phyloP scores from a whole-genome alignment of 2,797 vertebrate species.

The Antennarius maculatus region DNA sequence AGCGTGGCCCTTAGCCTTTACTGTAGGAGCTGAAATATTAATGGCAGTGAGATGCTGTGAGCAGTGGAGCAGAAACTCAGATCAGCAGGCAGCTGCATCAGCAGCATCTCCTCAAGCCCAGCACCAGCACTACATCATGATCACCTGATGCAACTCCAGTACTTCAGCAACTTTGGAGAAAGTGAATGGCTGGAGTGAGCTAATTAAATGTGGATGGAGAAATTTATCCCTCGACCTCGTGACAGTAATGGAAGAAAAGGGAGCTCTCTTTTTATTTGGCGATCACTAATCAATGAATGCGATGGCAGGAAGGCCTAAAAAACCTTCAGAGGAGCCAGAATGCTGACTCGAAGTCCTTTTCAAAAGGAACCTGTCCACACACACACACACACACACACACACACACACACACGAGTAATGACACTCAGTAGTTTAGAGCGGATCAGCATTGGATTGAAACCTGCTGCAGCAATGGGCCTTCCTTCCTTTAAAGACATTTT shows the following conservation, averaged over 20 bases:
- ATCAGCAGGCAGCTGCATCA: constrained; percentile 61
- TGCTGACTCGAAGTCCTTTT: too few relatives aligned
- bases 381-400: too few relatives aligned
- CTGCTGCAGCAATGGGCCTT: constrained; percentile 15
- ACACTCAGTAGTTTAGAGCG: constrained; percentile 41
- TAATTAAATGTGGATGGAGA: constrained; percentile 61
- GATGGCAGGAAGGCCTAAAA: constrained; percentile 13
- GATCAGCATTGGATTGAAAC: constrained; percentile 13
- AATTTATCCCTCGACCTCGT: constrained; percentile 29
- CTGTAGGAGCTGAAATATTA: constrained; percentile 75
- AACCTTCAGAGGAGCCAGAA: too few relatives aligned
- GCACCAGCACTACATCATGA: constrained; percentile 55
- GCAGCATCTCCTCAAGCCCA: constrained; percentile 43
- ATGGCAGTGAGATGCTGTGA: constrained; percentile 53
- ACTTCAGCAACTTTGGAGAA: constrained; percentile 31
- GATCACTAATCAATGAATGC: constrained; percentile 57
- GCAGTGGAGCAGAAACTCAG: constrained; percentile 58
- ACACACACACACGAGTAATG: background rate
- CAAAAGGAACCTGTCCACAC: too few relatives aligned
- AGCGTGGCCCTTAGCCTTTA: constrained; percentile 54
- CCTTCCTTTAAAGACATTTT: constrained; percentile 14
- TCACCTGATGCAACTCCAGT: constrained; percentile 34
- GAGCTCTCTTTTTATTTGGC: constrained; percentile 46
- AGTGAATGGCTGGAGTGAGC: constrained; percentile 15
- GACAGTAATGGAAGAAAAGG: constrained; percentile 58